These are phyloP conservation scores for Aspidoscelis tigris DNA, from an alignment of 2,113 vertebrate species.

Conservation along the genomic window DNA sequence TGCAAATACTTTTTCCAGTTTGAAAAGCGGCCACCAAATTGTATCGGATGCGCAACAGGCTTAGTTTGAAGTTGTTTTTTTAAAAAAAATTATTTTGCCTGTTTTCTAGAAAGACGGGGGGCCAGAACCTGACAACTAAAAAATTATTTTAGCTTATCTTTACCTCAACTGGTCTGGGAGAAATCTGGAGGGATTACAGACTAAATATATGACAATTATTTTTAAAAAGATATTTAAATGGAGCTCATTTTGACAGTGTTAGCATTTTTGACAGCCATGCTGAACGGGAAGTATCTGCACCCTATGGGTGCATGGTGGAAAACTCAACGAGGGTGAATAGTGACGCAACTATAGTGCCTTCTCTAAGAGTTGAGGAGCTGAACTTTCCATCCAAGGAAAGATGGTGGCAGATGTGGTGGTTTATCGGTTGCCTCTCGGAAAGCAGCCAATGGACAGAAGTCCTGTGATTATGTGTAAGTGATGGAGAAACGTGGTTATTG, in stretches of 20 bases:
- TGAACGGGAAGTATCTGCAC: not conserved
- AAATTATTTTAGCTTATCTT: not conserved
- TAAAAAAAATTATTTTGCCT: not conserved
- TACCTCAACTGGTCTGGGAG: not conserved
- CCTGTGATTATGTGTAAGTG: not conserved
- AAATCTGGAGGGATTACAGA: not conserved
- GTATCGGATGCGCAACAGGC: not conserved
- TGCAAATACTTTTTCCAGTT: not conserved
- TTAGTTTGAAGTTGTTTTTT: not conserved
- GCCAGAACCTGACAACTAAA: not conserved
- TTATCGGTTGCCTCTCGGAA: not conserved
- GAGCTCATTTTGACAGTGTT: not conserved
- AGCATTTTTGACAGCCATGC: not conserved
- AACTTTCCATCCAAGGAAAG: not conserved
- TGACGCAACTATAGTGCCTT: not conserved
- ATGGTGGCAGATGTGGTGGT: no score
- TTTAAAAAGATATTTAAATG: not conserved
- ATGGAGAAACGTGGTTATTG: not conserved
- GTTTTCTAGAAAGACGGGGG: conserved; percentile 3
- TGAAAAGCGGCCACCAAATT: not conserved
- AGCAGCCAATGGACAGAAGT: no score
- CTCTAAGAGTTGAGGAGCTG: not conserved
- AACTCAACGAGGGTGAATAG: not conserved
- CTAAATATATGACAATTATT: not conserved
- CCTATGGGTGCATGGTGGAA: not conserved